Percentiles rank a stretch among this genome's conserved stretches.
Evolutionary conservation across 1,140 invertebrate species (phyloP).

Genomic region (Tetranychus urticae): DNA sequence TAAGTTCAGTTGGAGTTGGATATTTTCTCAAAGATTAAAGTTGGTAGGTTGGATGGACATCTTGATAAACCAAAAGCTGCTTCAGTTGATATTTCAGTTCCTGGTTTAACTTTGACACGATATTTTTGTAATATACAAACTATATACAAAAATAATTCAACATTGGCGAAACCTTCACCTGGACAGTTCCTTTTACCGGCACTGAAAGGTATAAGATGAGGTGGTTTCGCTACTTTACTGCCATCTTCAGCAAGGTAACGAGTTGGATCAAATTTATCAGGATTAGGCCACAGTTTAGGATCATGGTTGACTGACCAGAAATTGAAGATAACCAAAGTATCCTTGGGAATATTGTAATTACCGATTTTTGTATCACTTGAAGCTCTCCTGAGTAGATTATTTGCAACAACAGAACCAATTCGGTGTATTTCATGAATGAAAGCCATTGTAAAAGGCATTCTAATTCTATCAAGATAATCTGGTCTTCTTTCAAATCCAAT

Average conservation of each 20-base stretch:
- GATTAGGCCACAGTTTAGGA: conserved; percentile 35
- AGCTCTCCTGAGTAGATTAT: conserved; percentile 3
- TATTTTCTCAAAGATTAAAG: too few species aligned
- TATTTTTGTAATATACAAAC: conserved; percentile 47
- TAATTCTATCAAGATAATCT: conserved; percentile 7
- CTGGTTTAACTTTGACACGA: too few species aligned
- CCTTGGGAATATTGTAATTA: conserved; percentile 10
- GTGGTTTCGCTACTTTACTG: conserved; percentile 7
- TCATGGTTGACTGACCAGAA: conserved; percentile 41
- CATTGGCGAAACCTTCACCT: conserved; percentile 53
- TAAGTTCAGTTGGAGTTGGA: too few species aligned
- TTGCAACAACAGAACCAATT: conserved; percentile 10
- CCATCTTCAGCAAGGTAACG: conserved; percentile 25
- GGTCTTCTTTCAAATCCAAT: conserved; percentile 11
- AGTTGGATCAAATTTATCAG: conserved; percentile 40
- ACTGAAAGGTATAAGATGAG: conserved; percentile 17
- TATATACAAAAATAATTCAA: conserved; percentile 60
- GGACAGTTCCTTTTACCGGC: conserved; percentile 55
- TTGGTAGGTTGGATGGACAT: too few species aligned
- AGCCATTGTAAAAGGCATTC: conserved; percentile 15
- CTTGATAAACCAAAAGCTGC: too few species aligned
- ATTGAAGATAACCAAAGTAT: conserved; percentile 32
- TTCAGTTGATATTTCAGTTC: too few species aligned
- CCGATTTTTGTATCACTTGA: background rate
- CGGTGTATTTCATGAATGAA: conserved; percentile 14